phyloP scores from a whole-genome alignment of 2,888 invertebrate genomes.

The Cheilosia urbana region DNA sequence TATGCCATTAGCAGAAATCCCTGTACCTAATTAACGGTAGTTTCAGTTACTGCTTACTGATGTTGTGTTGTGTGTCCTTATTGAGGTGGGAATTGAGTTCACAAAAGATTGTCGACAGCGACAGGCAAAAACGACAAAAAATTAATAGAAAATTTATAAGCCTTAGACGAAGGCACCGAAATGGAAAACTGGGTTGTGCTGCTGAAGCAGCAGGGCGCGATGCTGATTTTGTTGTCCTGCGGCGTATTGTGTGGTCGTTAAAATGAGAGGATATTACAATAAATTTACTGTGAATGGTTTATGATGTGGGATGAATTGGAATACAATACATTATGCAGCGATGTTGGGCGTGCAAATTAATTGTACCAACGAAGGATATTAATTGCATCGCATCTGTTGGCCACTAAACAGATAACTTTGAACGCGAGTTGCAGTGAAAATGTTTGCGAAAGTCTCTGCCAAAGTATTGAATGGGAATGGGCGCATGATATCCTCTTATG shows the following conservation, averaged over 20 bases:
- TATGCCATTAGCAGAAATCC: constrained; percentile 74
- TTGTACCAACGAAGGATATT: constrained; percentile 10
- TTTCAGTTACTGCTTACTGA: constrained; percentile 70
- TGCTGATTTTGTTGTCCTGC: constrained; percentile 33
- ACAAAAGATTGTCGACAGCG: constrained; percentile 30
- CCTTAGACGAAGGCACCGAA: constrained; percentile 30
- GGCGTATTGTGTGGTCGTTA: constrained; percentile 47
- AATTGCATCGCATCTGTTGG: neutral
- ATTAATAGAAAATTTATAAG: constrained; percentile 55
- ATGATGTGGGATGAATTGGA: constrained; percentile 31
- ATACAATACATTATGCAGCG: constrained; percentile 14
- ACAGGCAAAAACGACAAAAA: constrained; percentile 14
- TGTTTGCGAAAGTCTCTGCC: too few relatives aligned
- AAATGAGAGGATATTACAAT: constrained; percentile 36
- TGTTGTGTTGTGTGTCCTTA: constrained; percentile 49
- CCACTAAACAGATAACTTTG: neutral
- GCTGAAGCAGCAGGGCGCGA: neutral
- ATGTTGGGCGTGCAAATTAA: constrained; percentile 17
- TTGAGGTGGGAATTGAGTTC: constrained; percentile 54
- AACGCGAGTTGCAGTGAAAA: too few relatives aligned
- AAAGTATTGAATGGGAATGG: too few relatives aligned
- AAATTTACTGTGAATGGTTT: constrained; percentile 39
- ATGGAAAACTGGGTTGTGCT: constrained; percentile 21
- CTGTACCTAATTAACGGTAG: constrained; percentile 76
- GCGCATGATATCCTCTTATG: too few relatives aligned